phyloP scores from a whole-genome alignment of 2,113 vertebrate genomes.

The Pachyramphus minor region DNA sequence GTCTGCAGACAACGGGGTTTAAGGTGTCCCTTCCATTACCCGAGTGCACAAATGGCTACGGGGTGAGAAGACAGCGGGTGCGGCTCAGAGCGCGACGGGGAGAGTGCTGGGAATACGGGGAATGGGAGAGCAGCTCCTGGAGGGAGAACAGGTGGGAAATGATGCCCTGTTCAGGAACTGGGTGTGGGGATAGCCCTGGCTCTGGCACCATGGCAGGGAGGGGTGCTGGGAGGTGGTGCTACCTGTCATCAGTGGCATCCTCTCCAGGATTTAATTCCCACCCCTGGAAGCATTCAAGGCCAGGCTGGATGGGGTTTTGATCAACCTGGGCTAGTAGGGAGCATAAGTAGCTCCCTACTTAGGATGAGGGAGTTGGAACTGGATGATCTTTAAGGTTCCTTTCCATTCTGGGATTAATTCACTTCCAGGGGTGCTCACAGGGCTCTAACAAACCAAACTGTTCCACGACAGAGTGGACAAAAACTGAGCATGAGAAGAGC shows the following conservation, averaged over 20 bases:
- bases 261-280: neutral
- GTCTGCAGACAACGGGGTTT: neutral
- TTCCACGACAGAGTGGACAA: fast-evolving
- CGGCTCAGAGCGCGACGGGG: neutral
- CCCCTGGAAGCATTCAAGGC: neutral
- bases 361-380: neutral
- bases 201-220: fast-evolving
- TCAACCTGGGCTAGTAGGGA: too few relatives aligned
- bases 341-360: neutral
- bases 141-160: fast-evolving
- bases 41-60: neutral
- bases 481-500: neutral
- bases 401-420: neutral
- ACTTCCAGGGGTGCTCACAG: fast-evolving
- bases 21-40: slow-evolving; percentile 36
- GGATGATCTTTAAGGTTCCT: neutral
- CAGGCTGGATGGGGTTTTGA: neutral
- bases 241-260: neutral
- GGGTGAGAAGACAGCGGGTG: neutral
- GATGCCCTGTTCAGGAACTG: neutral
- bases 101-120: fast-evolving
- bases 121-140: neutral
- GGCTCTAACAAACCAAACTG: neutral
- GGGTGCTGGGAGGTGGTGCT: neutral
- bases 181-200: fast-evolving